A percentile compares a stretch with the other conserved stretches of the same genome.
These are phyloP conservation scores for Clarias laeviceps DNA, from an alignment of 2,797 vertebrate genomes.

Conservation along the genomic window DNA sequence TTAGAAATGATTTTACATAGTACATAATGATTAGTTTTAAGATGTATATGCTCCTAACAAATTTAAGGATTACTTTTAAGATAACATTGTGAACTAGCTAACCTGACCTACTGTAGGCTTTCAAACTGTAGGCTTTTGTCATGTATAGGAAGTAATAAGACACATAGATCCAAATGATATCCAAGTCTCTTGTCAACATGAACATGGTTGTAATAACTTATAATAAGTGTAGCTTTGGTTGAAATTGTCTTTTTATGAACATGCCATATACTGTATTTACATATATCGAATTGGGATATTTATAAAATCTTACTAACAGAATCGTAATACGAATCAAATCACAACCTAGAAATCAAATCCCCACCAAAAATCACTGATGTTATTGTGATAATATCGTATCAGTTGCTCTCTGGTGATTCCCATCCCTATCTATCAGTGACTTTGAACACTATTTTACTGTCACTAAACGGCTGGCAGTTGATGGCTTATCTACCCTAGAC, in stretches of 20 bases:
- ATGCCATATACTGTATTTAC: no score
- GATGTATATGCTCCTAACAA: no score
- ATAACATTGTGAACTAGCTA: not conserved
- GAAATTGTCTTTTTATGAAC: no score
- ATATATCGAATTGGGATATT: no score
- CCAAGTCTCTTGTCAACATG: not conserved
- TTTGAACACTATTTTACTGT: not conserved
- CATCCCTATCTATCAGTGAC: not conserved
- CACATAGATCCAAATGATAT: not conserved
- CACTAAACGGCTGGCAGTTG: not conserved
- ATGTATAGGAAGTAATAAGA: not conserved
- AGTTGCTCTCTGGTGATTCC: no score
- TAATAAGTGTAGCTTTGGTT: no score
- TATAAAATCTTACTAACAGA: no score
- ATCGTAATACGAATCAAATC: no score
- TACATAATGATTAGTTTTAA: no score
- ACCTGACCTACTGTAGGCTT: not conserved
- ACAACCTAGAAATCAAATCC: no score
- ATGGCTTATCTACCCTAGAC: constrained; percentile 1
- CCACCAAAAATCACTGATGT: no score
- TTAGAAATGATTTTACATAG: not conserved
- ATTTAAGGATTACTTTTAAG: not conserved
- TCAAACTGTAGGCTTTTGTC: not conserved
- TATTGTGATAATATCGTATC: no score
- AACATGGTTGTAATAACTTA: not conserved